Conservation (phyloP, 2,888 invertebrate genomes). For the Beris chalybata region DNA sequence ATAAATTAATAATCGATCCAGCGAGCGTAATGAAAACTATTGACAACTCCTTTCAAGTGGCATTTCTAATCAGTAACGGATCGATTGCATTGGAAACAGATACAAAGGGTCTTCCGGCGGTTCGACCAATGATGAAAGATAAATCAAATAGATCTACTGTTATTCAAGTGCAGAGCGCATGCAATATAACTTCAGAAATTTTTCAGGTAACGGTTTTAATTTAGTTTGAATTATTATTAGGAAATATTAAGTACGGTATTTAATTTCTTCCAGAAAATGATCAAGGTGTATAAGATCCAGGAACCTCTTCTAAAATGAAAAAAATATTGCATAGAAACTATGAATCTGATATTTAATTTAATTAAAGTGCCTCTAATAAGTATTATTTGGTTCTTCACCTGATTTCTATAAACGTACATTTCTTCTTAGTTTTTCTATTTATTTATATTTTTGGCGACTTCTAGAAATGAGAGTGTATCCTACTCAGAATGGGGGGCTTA, state of each 20-base stretch:
- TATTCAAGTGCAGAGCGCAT: background rate
- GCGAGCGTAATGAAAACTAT: slow-evolving; percentile 60
- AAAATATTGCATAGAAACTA: too few species aligned
- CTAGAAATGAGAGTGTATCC: too few species aligned
- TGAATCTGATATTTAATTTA: too few species aligned
- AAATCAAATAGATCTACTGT: slow-evolving; percentile 33
- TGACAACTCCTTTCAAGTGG: slow-evolving; percentile 63
- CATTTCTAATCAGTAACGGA: slow-evolving; percentile 63
- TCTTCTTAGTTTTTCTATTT: too few species aligned
- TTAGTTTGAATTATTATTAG: too few species aligned
- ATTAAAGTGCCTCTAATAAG: too few species aligned
- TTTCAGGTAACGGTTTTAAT: slow-evolving; percentile 4
- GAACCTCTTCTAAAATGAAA: background rate
- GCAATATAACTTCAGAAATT: slow-evolving; percentile 4
- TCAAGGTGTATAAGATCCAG: slow-evolving; percentile 9
- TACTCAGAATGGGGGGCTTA: too few species aligned
- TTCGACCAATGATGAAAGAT: slow-evolving; percentile 42
- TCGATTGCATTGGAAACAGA: slow-evolving; percentile 56
- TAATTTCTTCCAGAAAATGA: slow-evolving; percentile 12
- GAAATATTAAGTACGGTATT: too few species aligned
- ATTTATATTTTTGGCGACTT: too few species aligned
- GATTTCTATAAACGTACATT: too few species aligned
- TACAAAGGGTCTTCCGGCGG: slow-evolving; percentile 48
- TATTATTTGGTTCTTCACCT: too few species aligned
- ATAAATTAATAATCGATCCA: slow-evolving; percentile 61